Percentiles rank a stretch among this genome's conserved stretches.
phyloP scores from a whole-genome alignment of 2,888 invertebrate species.

The Eutolmus rufibarbis region DNA sequence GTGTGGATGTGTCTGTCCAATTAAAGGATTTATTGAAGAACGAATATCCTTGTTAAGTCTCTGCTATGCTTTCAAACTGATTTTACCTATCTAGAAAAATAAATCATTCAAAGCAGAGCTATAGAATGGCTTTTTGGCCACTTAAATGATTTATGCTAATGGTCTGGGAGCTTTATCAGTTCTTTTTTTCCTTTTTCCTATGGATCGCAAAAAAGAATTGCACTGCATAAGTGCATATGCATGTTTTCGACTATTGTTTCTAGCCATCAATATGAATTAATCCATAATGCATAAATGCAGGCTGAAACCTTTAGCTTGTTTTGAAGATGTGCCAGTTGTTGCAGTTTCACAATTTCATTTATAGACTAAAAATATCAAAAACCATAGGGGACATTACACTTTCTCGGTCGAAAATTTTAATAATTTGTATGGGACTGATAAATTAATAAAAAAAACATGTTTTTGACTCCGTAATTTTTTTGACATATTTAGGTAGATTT shows the following conservation, averaged over 20 bases:
- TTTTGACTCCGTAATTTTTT: too few relatives aligned
- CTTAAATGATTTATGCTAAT: conserved; percentile 17
- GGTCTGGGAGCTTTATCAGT: neutral
- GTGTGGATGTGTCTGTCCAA: neutral
- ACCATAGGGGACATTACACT: too few relatives aligned
- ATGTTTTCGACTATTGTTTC: conserved; percentile 7
- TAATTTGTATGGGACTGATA: too few relatives aligned
- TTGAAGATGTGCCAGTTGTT: neutral
- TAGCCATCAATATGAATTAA: conserved; percentile 22
- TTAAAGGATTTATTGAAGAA: neutral
- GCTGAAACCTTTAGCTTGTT: neutral
- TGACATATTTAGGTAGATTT: too few relatives aligned
- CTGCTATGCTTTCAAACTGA: neutral
- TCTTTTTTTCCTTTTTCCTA: neutral
- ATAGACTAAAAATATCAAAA: neutral
- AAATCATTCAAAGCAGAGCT: neutral
- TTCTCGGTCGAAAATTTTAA: too few relatives aligned
- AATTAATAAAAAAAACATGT: too few relatives aligned
- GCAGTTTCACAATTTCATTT: neutral
- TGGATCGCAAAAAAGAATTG: neutral
- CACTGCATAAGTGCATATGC: neutral
- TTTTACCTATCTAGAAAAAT: neutral
- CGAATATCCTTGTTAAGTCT: neutral
- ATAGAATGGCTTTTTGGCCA: neutral
- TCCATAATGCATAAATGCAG: conserved; percentile 2